phyloP scores from a whole-genome alignment of 2,113 vertebrate species.

The Rhinogobius similis region DNA sequence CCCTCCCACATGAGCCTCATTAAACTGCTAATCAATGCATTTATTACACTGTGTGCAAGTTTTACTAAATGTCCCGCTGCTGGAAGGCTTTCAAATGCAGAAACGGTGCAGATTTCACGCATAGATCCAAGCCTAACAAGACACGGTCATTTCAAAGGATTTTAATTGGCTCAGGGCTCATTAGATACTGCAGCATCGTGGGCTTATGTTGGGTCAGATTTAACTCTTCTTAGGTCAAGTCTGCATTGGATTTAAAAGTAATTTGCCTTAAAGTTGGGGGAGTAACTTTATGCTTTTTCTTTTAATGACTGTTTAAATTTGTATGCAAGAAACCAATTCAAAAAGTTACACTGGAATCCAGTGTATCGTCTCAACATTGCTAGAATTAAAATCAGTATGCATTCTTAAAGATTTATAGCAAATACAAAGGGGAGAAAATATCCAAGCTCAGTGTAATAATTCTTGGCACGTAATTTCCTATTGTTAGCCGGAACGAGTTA shows the following conservation, averaged over 20 bases:
- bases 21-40: conserved; percentile 11
- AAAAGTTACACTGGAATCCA: not conserved
- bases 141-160: conserved; percentile 2
- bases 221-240: not conserved
- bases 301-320: not conserved
- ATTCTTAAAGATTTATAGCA: not conserved
- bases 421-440: not conserved
- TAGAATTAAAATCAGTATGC: not conserved
- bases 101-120: not conserved
- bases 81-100: not conserved
- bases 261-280: not conserved
- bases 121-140: not conserved
- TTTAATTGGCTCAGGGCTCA: conserved; percentile 3
- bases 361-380: not conserved
- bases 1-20: not conserved
- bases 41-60: not conserved
- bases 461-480: not conserved
- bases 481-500: not conserved
- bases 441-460: not conserved
- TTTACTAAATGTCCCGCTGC: not conserved
- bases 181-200: not conserved
- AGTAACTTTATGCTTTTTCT: not conserved
- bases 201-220: not conserved
- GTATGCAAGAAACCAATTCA: not conserved
- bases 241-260: not conserved